These are phyloP conservation scores for Nephila pilipes DNA, from an alignment of 1,140 invertebrate species.

Conservation along the genomic window DNA sequence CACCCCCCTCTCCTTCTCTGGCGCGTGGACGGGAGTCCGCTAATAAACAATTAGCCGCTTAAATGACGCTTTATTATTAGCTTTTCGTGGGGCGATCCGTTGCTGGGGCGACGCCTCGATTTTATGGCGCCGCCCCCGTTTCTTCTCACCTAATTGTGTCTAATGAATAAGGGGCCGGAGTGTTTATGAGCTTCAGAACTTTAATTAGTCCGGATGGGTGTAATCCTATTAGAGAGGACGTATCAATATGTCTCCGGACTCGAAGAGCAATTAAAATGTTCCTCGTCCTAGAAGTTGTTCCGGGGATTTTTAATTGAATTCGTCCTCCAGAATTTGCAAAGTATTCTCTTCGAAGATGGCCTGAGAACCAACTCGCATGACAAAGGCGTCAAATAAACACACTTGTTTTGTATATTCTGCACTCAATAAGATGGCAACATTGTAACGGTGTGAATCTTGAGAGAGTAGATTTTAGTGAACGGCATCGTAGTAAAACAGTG, in stretches of 20 bases:
- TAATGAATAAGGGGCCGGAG: slow-evolving; percentile 42
- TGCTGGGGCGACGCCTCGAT: slow-evolving; percentile 39
- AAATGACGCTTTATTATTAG: slow-evolving; percentile 72
- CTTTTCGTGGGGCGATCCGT: slow-evolving; percentile 59
- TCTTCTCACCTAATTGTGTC: slow-evolving; percentile 48
- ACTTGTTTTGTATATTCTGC: too few species aligned
- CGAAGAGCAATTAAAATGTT: neutral
- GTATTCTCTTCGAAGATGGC: too few species aligned
- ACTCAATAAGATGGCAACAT: too few species aligned
- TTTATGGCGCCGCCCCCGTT: slow-evolving; percentile 29
- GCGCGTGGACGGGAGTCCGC: neutral
- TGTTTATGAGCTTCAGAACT: slow-evolving; percentile 46
- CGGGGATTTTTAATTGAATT: too few species aligned
- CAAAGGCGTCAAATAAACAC: too few species aligned
- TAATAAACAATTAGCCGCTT: slow-evolving; percentile 71
- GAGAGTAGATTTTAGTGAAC: too few species aligned
- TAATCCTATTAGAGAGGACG: slow-evolving; percentile 8
- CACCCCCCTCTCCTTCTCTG: neutral
- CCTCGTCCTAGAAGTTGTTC: neutral
- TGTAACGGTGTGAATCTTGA: too few species aligned
- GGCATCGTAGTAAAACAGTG: too few species aligned
- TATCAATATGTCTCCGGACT: neutral
- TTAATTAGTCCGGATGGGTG: slow-evolving; percentile 14
- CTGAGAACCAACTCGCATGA: too few species aligned
- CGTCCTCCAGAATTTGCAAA: too few species aligned